Percentiles rank a stretch among this genome's conserved stretches.
Evolutionary conservation across 1,140 invertebrate species (phyloP).

Genomic region (Anoplolepis gracilipes): DNA sequence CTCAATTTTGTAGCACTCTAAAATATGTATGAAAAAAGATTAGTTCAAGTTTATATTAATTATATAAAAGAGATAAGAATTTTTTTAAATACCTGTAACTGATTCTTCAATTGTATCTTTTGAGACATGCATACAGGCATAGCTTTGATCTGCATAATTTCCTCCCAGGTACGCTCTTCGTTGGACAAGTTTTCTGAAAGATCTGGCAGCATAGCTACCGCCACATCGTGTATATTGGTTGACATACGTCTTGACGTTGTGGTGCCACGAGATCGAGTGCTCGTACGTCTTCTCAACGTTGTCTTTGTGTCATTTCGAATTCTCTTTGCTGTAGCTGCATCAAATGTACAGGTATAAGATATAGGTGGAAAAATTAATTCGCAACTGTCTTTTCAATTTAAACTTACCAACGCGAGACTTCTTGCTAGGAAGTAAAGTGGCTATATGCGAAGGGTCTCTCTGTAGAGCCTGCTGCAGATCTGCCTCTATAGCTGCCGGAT

Average conservation of each 20-base stretch:
- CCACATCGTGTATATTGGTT: constrained; percentile 89
- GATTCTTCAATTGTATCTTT: constrained; percentile 92
- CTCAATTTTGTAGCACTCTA: constrained; percentile 92
- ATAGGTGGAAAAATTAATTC: neutral
- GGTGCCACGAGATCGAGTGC: constrained; percentile 88
- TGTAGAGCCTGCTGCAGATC: constrained; percentile 89
- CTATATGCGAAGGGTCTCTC: constrained; percentile 90
- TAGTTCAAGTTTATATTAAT: constrained; percentile 10
- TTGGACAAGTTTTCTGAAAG: constrained; percentile 93
- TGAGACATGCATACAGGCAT: constrained; percentile 93
- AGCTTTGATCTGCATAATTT: constrained; percentile 94
- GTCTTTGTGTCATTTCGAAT: constrained; percentile 83
- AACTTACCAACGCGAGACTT: constrained; percentile 89
- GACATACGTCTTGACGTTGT: constrained; percentile 88
- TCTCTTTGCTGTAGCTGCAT: constrained; percentile 85
- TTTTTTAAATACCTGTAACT: constrained; percentile 88
- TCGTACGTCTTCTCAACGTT: constrained; percentile 88
- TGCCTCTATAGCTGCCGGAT: constrained; percentile 90
- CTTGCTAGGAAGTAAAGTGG: constrained; percentile 92
- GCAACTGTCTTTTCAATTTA: neutral
- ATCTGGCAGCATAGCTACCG: constrained; percentile 91
- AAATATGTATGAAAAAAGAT: constrained; percentile 52
- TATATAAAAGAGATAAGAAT: neutral
- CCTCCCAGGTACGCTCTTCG: constrained; percentile 94
- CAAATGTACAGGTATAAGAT: neutral